Evolutionary conservation across 2,797 vertebrate species (phyloP).

Genomic region (Myotis vivesi): DNA sequence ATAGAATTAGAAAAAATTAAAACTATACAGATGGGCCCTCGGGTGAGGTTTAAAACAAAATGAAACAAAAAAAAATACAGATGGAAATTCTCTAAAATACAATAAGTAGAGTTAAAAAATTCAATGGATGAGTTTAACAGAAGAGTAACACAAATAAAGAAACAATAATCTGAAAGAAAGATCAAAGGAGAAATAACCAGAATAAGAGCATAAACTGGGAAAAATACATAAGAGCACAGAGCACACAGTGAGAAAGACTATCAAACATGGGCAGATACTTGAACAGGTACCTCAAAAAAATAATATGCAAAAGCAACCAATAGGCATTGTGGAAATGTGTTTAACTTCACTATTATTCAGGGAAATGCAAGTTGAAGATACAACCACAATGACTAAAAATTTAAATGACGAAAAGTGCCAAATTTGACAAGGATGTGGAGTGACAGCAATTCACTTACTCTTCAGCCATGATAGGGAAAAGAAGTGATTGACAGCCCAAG

Average conservation of each 20-base stretch:
- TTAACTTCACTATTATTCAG: not conserved
- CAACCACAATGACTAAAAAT: not conserved
- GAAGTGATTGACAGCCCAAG: not conserved
- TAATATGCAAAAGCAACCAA: not conserved
- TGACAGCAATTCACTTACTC: not conserved
- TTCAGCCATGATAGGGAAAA: not conserved
- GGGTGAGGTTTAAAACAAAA: no score
- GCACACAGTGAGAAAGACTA: not conserved
- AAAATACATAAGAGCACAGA: not conserved
- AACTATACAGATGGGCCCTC: not conserved
- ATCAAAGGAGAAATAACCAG: not conserved
- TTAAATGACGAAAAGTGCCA: not conserved
- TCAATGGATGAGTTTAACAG: not conserved
- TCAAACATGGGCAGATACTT: not conserved
- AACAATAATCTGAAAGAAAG: not conserved
- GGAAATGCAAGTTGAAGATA: not conserved
- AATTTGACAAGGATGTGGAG: not conserved
- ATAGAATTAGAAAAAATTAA: not conserved
- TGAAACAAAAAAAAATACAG: not conserved
- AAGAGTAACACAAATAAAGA: slow-evolving; percentile 24
- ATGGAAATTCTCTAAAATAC: not conserved
- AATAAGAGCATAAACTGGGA: not conserved
- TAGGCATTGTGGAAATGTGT: not conserved
- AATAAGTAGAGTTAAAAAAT: not conserved
- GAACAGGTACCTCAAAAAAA: not conserved